phyloP scores from a whole-genome alignment of 2,113 vertebrate genomes.

The Sturnira hondurensis region DNA sequence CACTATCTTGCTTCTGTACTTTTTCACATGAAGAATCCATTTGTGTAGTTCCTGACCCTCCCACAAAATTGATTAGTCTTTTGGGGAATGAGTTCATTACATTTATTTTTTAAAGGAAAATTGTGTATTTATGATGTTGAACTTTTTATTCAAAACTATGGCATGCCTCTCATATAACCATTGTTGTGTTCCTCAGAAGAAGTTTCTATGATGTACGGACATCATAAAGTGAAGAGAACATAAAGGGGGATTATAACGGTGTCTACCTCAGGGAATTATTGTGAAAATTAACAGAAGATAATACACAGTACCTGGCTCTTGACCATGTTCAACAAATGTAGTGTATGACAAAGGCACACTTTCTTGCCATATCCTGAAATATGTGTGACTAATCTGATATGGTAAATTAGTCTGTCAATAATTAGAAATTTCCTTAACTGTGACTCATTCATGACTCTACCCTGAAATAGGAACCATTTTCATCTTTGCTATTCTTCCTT shows the following conservation, averaged over 20 bases:
- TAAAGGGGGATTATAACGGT: neutral
- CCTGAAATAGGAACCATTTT: slow-evolving; percentile 30
- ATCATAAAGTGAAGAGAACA: neutral
- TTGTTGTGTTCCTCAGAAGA: neutral
- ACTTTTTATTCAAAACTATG: neutral
- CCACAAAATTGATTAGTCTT: neutral
- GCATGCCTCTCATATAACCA: neutral
- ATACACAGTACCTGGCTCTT: neutral
- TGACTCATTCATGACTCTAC: slow-evolving; percentile 46
- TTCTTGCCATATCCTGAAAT: slow-evolving; percentile 20
- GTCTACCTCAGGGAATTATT: neutral
- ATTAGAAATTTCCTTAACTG: slow-evolving; percentile 34
- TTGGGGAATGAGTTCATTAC: neutral
- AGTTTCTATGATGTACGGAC: neutral
- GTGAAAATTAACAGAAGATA: neutral
- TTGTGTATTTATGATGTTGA: neutral
- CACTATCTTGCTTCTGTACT: neutral
- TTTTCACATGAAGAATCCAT: neutral
- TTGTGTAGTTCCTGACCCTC: neutral
- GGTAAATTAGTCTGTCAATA: slow-evolving; percentile 21
- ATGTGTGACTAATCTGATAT: slow-evolving; percentile 50
- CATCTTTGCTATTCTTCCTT: neutral
- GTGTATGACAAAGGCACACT: slow-evolving; percentile 28
- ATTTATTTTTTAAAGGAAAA: neutral
- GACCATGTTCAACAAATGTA: neutral